Base-by-base conservation (phyloP, 2,888 invertebrate genomes). In the Mycalesis mineus region DNA sequence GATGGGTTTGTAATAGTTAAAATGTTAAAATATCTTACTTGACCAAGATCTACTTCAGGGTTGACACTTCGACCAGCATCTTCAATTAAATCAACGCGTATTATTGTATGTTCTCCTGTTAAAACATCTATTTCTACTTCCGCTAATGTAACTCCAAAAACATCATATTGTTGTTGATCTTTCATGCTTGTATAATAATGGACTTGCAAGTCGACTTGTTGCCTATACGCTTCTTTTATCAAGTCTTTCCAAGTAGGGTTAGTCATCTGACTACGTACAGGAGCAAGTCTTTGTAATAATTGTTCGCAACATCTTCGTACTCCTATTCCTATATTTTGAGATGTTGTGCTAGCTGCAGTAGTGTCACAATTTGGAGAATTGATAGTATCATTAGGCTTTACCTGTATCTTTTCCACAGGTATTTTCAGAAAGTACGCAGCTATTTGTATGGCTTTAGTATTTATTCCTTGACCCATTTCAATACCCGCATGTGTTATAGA, bases 381-480 rank as follows among this genome's bases (percentile, higher is more conserved):
- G 13, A 91, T 72, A 59, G 82, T 91, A 63, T 91, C 89, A 11
- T 84, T 87, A 2, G 92, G 88, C 72, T 93, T 93, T 0, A 94
- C 86, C 15, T 80, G 84, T 7, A 95, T 82, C 73, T 90, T 82
- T 0, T 91, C 88, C 42, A 94, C 59, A 0, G 93, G 91, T 58
- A 95, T 91, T 6, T 92, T 93, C 8, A 96, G 77, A 0, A 90
- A 88, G 66, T 93, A 91, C 0, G 95, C 95, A 50, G 91, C 93
- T 0, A 94, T 92, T 86, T 95, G 95, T 1, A 92, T 91, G 0
- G 91, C 92, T 90, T 95, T 95, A 0, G 95, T 95, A 64, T 95
- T 93, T 51, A 95, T 89, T 5, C 95, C 95, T 86, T 95, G 95
- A 0, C 95, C 95, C 75, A 92, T 91, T 84, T 94, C 94, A 54